Percentiles rank a stretch among this genome's conserved stretches.
phyloP scores from a whole-genome alignment of 2,797 vertebrate genomes.

The Amblyopsis hoosieri region DNA sequence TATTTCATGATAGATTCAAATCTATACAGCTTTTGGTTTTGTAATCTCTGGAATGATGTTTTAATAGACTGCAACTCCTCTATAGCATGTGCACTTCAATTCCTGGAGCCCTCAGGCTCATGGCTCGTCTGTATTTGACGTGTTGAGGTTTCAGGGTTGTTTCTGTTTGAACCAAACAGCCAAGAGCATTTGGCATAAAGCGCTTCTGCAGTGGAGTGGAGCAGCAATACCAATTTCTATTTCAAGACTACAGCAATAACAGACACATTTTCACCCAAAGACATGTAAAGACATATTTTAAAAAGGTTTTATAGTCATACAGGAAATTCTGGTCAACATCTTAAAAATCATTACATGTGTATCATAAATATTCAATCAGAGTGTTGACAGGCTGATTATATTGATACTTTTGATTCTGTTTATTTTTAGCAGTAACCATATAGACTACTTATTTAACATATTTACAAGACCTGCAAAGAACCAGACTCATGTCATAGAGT shows the following conservation, averaged over 20 bases:
- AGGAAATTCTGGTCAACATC: not conserved
- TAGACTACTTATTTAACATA: too few species aligned
- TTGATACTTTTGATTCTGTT: too few species aligned
- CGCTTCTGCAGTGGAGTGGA: not conserved
- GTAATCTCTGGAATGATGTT: too few species aligned
- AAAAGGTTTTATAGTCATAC: not conserved
- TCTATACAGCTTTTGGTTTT: too few species aligned
- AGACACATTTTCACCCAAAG: not conserved
- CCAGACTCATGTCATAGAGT: too few species aligned
- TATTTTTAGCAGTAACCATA: too few species aligned
- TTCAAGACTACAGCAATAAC: constrained; percentile 6
- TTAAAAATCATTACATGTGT: not conserved
- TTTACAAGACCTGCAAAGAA: too few species aligned
- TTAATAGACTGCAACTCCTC: too few species aligned
- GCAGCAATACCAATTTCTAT: constrained; percentile 1
- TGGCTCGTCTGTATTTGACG: not conserved
- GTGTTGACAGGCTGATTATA: too few species aligned
- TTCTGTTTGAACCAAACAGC: not conserved
- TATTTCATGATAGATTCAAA: too few species aligned
- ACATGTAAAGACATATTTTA: not conserved
- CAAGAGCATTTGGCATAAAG: not conserved
- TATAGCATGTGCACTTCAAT: too few species aligned
- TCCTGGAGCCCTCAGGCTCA: too few species aligned
- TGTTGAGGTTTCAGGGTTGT: not conserved
- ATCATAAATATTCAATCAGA: not conserved